Conservation (phyloP, 2,797 vertebrate species). For the Aratinga solstitialis region DNA sequence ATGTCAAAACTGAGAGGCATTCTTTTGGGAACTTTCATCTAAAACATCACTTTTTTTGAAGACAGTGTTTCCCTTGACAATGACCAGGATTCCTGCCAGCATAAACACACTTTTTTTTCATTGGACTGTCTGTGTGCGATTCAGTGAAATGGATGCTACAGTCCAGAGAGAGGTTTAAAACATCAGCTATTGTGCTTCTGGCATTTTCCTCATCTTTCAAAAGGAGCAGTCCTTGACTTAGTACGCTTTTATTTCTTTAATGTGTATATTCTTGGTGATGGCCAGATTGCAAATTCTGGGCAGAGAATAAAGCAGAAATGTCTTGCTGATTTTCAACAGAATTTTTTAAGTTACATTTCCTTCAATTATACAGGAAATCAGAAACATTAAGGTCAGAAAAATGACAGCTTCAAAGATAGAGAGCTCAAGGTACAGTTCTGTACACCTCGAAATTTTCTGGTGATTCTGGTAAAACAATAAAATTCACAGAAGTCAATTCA, state of each 20-base stretch:
- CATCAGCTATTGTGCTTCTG: neutral
- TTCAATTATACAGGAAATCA: conserved; percentile 46
- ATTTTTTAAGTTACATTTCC: neutral
- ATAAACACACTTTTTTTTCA: neutral
- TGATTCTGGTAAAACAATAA: neutral
- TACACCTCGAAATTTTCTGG: neutral
- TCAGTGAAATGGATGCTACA: neutral
- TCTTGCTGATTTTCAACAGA: conserved; percentile 34
- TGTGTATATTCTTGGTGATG: neutral
- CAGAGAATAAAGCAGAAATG: conserved; percentile 14
- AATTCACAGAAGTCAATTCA: neutral
- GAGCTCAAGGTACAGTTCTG: neutral
- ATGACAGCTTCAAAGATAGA: neutral
- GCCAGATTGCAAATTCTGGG: conserved; percentile 4
- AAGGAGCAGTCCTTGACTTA: neutral
- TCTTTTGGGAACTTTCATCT: neutral
- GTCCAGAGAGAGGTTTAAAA: neutral
- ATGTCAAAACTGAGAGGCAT: neutral
- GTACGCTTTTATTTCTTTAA: neutral
- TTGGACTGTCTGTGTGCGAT: neutral
- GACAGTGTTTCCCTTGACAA: neutral
- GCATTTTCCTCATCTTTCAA: conserved; percentile 24
- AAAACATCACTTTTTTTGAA: neutral
- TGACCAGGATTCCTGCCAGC: neutral
- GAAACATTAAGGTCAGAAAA: conserved; percentile 29